Evolutionary conservation across 2,797 vertebrate species (phyloP), one percentile per base, ranked within the genome.

Genomic region (Chaunax sp.): DNA sequence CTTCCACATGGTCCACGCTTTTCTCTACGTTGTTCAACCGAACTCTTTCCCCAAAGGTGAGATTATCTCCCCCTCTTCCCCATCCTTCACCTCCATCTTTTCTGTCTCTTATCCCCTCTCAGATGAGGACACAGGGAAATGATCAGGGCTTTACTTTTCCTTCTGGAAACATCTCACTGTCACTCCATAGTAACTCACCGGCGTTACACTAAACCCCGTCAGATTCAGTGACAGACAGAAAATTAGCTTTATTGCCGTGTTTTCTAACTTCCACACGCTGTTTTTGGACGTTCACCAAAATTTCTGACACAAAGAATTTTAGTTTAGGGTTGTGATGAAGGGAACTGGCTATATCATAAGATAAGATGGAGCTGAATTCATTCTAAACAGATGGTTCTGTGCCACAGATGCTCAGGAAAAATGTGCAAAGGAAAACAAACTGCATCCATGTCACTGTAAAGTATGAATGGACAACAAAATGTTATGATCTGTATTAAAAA

Each of bases 21-120:
- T 97, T 62, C 93, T 99, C 18, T 92, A 94, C 50, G 78, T 95
- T 9, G 91, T 98, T 45, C 97, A 99, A 66, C 97, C 98, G 1
- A 91, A 95, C 79, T 59, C 87, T 54, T 98, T 98, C 51, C 98
- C 98, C 7, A 93, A 95, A 94, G 97, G 98, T 98, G 79, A 93
- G 93, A 53, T 28, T 25, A 13, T 11, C 19, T 11, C 6, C 25
- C 16, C 28, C 46, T 23, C 44, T 16, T 5, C 40, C 14, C 1
- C 22, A 14, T 9, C 35, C 15, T 1, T 1, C 3, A 13, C 7
- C 5, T 20, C 5, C 28, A 5, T 44, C 12, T 33, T 30, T 23
- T 19, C 5, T 26, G 35, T 52, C 6, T 18, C 15, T 25, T 15
- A 25, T 26, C 23, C 14, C 14, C 40, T 45, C 61, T 41, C n/a